Evolutionary conservation across 2,113 vertebrate genomes (phyloP), one percentile per base, ranked within the genome.

Genomic region (Maccullochella peelii): DNA sequence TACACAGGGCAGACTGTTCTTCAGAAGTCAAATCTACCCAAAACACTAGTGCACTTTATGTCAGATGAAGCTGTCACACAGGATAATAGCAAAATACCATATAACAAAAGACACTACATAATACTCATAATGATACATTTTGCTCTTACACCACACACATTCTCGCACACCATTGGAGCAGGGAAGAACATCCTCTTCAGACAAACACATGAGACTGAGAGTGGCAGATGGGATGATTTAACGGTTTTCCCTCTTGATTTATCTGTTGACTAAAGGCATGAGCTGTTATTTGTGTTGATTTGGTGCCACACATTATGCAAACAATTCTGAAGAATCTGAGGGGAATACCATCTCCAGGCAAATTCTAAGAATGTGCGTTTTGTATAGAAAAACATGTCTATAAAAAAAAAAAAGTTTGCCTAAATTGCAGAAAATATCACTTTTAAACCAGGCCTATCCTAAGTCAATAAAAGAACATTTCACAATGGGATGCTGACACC

Each of bases 211-310:
- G 25, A 73, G 47, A 25, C 61, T 72, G 38, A 59, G 27, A 69
- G 47, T 63, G 80, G 21, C 73, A 85, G 79, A 79, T 83, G 76
- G 71, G 33, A 67, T 79, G 81, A 91, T 86, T 82, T 88, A 73
- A 75, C 84, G 50, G 18, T 76, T 86, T 80, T 73, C 57, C 78
- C 38, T 33, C 52, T 82, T 61, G 40, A 78, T 71, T 76, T 70
- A 80, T 86, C 61, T 25, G 61, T 84, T 87, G 57, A 68, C 79
- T 25, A 52, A 33, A 77, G 23, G 15, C 50, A 36, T 79, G 75
- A 89, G 42, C 23, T 10, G 33, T 74, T 79, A 72, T 91, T 87
- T 84, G 47, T 63, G 20, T 87, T 80, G 47, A 65, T 79, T 63
- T 59, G 36, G 2, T 88, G 69, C 71, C 68, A 78, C 59, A 66